Evolutionary conservation across 2,888 invertebrate genomes (phyloP).

Genomic region (Machimus rusticus): DNA sequence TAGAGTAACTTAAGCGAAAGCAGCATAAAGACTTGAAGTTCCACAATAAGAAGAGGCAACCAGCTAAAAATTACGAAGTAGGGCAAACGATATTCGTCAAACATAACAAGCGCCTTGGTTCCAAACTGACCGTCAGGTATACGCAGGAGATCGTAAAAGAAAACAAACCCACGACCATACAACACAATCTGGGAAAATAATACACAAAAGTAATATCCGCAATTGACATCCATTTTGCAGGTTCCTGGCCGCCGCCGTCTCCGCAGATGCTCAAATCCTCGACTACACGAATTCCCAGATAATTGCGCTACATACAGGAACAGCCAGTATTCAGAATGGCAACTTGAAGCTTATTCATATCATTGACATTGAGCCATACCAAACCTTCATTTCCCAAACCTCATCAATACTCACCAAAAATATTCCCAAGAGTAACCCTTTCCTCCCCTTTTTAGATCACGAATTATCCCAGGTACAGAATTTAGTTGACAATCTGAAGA

Average conservation of each 20-base stretch:
- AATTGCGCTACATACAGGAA: slow-evolving; percentile 31
- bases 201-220: slow-evolving; percentile 4
- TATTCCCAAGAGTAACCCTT: not conserved
- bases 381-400: not conserved
- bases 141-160: not conserved
- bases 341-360: slow-evolving; percentile 43
- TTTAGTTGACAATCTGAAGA: slow-evolving; percentile 3
- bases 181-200: not conserved
- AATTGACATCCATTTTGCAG: slow-evolving; percentile 7
- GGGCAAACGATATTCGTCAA: slow-evolving; percentile 40
- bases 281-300: slow-evolving; percentile 43
- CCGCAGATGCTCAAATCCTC: slow-evolving; percentile 36
- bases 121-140: not conserved
- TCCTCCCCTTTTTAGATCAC: not conserved
- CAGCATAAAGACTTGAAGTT: slow-evolving; percentile 27
- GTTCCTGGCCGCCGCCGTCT: not conserved
- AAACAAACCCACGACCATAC: not conserved
- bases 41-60: slow-evolving; percentile 44
- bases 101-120: slow-evolving; percentile 1
- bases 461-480: not conserved
- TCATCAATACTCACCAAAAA: not conserved
- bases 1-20: slow-evolving; percentile 39
- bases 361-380: slow-evolving; percentile 38
- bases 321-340: slow-evolving; percentile 41
- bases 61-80: slow-evolving; percentile 45